Evolutionary conservation across 2,113 vertebrate genomes (phyloP).

Genomic region (Onychorhynchus coronatus): DNA sequence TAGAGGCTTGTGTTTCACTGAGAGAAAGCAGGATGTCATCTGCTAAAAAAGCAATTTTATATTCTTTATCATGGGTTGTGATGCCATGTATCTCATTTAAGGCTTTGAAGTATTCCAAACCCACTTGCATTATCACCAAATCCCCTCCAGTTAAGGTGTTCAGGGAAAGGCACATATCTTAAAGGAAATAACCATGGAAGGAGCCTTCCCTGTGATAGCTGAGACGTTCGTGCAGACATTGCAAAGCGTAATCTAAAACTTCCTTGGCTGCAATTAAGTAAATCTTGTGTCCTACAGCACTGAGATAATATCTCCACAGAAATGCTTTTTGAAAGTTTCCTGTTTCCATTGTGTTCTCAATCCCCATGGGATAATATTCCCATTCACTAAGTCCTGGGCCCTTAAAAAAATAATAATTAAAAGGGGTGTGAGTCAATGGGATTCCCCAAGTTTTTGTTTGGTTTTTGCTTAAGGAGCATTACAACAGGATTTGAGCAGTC

Average conservation of each 20-base stretch:
- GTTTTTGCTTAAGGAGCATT: not conserved
- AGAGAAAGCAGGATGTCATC: constrained; percentile 61
- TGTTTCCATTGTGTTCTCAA: constrained; percentile 40
- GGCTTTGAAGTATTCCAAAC: constrained; percentile 43
- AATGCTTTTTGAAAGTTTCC: constrained; percentile 64
- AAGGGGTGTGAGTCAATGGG: constrained; percentile 57
- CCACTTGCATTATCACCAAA: not conserved
- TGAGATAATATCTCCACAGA: constrained; percentile 63
- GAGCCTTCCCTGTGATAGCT: constrained; percentile 23
- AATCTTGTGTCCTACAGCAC: constrained; percentile 53
- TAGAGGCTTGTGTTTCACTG: constrained; percentile 51
- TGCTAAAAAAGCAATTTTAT: constrained; percentile 53
- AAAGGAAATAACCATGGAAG: not conserved
- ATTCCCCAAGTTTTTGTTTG: constrained; percentile 57
- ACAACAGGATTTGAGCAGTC: not conserved
- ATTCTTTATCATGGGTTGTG: constrained; percentile 25
- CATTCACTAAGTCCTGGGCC: constrained; percentile 18
- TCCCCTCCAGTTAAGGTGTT: not conserved
- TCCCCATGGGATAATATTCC: constrained; percentile 58
- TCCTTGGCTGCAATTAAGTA: constrained; percentile 63
- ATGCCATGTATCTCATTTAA: constrained; percentile 48
- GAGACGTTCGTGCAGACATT: constrained; percentile 31
- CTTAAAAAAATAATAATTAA: constrained; percentile 23
- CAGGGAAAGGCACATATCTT: not conserved
- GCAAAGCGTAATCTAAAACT: constrained; percentile 56